Base-by-base conservation (phyloP, 2,113 vertebrate species). In the Columba janthina region DNA sequence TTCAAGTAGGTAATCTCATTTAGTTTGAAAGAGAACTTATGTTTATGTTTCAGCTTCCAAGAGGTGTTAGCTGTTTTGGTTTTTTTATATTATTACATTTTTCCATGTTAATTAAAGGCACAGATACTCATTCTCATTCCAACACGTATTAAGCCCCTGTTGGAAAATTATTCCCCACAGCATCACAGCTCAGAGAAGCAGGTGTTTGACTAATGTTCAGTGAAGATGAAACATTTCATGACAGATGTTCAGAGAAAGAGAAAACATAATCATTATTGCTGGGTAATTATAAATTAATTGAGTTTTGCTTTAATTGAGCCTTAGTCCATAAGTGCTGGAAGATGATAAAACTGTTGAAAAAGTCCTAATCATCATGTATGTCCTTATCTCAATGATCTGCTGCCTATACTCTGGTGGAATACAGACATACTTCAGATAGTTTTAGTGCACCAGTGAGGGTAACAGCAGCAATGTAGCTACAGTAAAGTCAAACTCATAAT, bases 231-330 rank as follows among this genome's bases (percentile, higher is more conserved):
- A 88, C 51, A 88, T 77, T 86, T 70, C 0, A 3, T 88, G 88
- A 86, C 96, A 97, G 94, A 95, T 95, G 90, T 88, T 97, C 79
- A 80, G 88, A 80, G 88, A n/a, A 92, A 76, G 93, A 79, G 62
- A 80, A 93, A 95, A 79, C 82, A 73, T 82, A 93, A 93, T 71
- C 64, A 67, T 94, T 90, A 95, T 88, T 95, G 75, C 85, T 71
- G 29, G 7, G 15, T 92, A 92, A 92, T 96, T 94, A 77, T 71
- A 86, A 94, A 94, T 93, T 91, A 95, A 94, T 92, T 80, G 85
- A 83, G 62, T 95, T 96, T 90, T 93, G n/a, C 67, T 93, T 75
- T 88, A 79, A 42, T 61, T 80, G 46, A 62, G 50, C 75, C 56
- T 36, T 61, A 79, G 46, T 77, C 67, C 13, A 7, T 50, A 86